phyloP scores from a whole-genome alignment of 2,113 vertebrate species.

The Ageneiosus marmoratus region DNA sequence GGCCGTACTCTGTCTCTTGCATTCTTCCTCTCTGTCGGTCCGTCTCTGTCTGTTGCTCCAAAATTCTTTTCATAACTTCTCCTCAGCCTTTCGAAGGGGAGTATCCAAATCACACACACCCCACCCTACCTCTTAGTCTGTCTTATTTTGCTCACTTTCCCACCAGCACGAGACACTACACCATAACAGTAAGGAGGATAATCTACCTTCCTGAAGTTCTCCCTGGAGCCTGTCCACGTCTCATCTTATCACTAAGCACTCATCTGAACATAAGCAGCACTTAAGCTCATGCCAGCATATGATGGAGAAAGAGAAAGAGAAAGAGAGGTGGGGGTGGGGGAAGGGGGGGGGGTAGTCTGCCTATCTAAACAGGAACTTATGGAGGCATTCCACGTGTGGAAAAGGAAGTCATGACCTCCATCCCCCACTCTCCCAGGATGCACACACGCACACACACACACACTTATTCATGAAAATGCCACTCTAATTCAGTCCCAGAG shows the following conservation, averaged over 20 bases:
- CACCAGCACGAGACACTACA: slow-evolving; percentile 23
- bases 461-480: slow-evolving; percentile 37
- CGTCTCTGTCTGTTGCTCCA: neutral
- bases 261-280: slow-evolving; percentile 49
- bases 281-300: slow-evolving; percentile 48
- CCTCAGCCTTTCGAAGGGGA: slow-evolving; percentile 8
- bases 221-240: slow-evolving; percentile 57
- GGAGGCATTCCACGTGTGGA: slow-evolving; percentile 72
- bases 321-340: slow-evolving; percentile 11
- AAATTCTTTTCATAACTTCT: slow-evolving; percentile 15
- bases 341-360: slow-evolving; percentile 49
- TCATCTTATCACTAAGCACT: slow-evolving; percentile 49
- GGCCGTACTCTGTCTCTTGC: neutral
- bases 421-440: slow-evolving; percentile 47
- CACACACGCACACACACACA: neutral
- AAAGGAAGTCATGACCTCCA: slow-evolving; percentile 69
- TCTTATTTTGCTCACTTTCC: slow-evolving; percentile 41
- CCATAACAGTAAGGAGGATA: slow-evolving; percentile 63
- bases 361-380: slow-evolving; percentile 75
- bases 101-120: neutral
- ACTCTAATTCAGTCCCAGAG: slow-evolving; percentile 39
- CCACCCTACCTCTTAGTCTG: slow-evolving; percentile 9
- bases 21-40: slow-evolving; percentile 3
- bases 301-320: slow-evolving; percentile 18
- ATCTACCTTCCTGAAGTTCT: slow-evolving; percentile 76